phyloP scores from a whole-genome alignment of 1,140 invertebrate genomes.

The Calephelis nemesis region DNA sequence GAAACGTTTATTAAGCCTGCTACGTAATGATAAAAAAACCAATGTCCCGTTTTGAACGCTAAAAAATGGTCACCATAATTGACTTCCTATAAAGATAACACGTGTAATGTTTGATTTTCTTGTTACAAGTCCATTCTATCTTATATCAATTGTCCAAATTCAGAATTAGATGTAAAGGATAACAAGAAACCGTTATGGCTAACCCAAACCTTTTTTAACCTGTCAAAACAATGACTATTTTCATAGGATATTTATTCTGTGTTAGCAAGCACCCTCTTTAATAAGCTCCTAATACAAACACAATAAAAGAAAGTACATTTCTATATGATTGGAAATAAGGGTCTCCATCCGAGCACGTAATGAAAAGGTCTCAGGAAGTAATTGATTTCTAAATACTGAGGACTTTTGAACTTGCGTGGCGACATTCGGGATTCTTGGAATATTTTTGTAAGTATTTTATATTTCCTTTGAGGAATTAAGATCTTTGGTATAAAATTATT shows the following conservation, averaged over 20 bases:
- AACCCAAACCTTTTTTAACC: conserved; percentile 15
- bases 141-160: not conserved
- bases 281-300: conserved; percentile 14
- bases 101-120: too few species aligned
- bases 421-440: not conserved
- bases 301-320: conserved; percentile 14
- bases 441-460: conserved; percentile 3
- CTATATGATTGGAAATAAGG: conserved; percentile 15
- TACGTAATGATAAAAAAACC: too few species aligned
- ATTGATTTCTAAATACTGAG: conserved; percentile 1
- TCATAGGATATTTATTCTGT: conserved; percentile 13
- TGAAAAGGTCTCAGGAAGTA: conserved; percentile 7
- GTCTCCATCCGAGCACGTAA: conserved; percentile 3
- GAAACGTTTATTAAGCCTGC: too few species aligned
- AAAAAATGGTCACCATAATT: too few species aligned
- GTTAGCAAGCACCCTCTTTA: conserved; percentile 16
- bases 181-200: conserved; percentile 7
- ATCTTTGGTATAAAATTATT: too few species aligned
- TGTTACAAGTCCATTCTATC: too few species aligned
- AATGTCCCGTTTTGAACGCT: too few species aligned
- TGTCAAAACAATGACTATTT: conserved; percentile 13
- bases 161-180: conserved; percentile 3
- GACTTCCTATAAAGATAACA: too few species aligned
- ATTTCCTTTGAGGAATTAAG: not conserved
- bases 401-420: conserved; percentile 5